phyloP scores from a whole-genome alignment of 1,140 invertebrate genomes.

The Ooceraea biroi region DNA sequence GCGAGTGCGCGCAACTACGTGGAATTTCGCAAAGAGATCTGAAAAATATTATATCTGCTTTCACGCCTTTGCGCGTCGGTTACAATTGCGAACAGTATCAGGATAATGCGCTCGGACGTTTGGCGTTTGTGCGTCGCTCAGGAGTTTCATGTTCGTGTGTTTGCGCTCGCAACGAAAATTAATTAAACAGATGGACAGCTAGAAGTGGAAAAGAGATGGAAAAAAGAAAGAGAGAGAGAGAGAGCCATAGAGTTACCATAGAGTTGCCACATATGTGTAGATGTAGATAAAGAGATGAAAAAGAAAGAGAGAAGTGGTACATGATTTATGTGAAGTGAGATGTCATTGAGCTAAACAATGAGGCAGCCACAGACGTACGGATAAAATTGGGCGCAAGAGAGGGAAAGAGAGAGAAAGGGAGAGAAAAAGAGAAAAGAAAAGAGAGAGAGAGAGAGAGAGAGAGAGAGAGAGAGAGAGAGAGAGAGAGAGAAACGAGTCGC shows the following conservation, averaged over 20 bases:
- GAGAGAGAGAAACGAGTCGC: constrained; percentile 56
- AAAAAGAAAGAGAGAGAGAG: constrained; percentile 13
- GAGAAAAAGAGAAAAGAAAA: background rate
- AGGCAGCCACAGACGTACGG: constrained; percentile 63
- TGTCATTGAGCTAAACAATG: constrained; percentile 62
- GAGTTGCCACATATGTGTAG: constrained; percentile 27
- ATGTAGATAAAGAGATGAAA: background rate
- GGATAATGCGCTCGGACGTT: constrained; percentile 61
- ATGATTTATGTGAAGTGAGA: constrained; percentile 53
- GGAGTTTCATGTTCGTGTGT: constrained; percentile 68
- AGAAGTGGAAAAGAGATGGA: constrained; percentile 29
- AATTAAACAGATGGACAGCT: constrained; percentile 31
- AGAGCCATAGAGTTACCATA: constrained; percentile 39
- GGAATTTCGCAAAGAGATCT: background rate
- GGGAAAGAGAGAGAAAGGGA: background rate
- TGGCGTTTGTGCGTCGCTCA: constrained; percentile 56
- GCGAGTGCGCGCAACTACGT: background rate
- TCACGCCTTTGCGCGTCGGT: background rate
- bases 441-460: background rate
- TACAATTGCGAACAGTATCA: constrained; percentile 19
- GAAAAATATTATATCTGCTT: background rate
- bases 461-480: constrained; percentile 16
- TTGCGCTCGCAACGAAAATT: constrained; percentile 50
- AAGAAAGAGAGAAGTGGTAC: constrained; percentile 17
- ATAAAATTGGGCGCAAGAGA: background rate